Conservation (phyloP, 2,797 vertebrate genomes). For the Cheirogaleus major region DNA sequence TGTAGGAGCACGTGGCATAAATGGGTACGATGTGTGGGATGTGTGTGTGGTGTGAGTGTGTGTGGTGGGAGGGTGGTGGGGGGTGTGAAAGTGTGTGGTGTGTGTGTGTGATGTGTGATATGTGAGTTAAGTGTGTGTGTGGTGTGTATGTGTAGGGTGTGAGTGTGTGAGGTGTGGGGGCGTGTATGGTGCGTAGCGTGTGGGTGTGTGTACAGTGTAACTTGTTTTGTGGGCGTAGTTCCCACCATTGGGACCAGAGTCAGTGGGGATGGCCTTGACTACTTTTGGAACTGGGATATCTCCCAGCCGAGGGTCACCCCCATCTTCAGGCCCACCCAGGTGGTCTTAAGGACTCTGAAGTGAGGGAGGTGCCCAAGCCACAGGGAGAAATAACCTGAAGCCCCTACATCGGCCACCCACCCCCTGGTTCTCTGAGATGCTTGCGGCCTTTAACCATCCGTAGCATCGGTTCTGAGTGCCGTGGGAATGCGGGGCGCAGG, state of each 20-base stretch:
- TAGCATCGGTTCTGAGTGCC: background rate
- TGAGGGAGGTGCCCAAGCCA: background rate
- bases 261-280: background rate
- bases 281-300: background rate
- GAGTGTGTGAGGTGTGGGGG: background rate
- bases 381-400: background rate
- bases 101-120: background rate
- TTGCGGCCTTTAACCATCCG: accelerated
- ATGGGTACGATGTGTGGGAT: too few relatives aligned
- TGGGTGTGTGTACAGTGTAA: background rate
- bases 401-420: background rate
- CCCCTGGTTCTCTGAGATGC: background rate
- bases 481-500: background rate
- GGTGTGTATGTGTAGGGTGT: background rate
- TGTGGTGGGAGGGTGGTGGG: background rate
- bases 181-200: background rate
- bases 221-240: background rate
- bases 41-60: background rate
- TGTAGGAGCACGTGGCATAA: too few relatives aligned
- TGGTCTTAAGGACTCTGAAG: background rate
- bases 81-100: background rate
- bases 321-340: background rate
- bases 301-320: background rate
- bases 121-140: background rate
- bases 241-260: background rate